A percentile compares a stretch with the other conserved stretches of the same genome.
phyloP scores from a whole-genome alignment of 2,113 vertebrate species.

The Antechinus flavipes region DNA sequence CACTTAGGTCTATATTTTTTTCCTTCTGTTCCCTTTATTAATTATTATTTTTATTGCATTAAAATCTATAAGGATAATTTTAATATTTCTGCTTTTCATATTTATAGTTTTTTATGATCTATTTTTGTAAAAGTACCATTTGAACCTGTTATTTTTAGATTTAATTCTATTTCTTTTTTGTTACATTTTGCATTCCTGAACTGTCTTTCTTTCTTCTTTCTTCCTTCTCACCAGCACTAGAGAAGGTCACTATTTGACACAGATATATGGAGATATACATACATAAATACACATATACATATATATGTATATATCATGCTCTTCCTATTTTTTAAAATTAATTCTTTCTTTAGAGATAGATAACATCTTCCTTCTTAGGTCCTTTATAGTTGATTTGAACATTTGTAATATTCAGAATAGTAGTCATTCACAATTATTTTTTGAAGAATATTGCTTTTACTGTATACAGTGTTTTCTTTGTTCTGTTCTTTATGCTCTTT shows the following conservation, averaged over 20 bases:
- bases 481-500: background rate
- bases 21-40: background rate
- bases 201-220: background rate
- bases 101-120: background rate
- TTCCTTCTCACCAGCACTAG: background rate
- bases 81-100: background rate
- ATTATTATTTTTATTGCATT: background rate
- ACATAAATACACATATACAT: background rate
- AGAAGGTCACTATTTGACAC: background rate
- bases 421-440: too few species aligned
- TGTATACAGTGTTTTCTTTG: background rate
- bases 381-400: too few species aligned
- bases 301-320: too few species aligned
- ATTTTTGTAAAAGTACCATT: background rate
- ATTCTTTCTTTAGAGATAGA: too few species aligned
- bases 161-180: background rate
- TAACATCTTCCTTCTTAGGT: too few species aligned
- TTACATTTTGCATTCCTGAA: background rate
- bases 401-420: too few species aligned
- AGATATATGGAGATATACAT: too few species aligned
- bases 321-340: too few species aligned
- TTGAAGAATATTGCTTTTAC: too few species aligned
- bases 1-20: background rate
- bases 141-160: background rate
- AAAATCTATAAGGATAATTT: background rate